Conservation (phyloP, 35 echinoderm and acorn worm species). For the Diadema setosum region DNA sequence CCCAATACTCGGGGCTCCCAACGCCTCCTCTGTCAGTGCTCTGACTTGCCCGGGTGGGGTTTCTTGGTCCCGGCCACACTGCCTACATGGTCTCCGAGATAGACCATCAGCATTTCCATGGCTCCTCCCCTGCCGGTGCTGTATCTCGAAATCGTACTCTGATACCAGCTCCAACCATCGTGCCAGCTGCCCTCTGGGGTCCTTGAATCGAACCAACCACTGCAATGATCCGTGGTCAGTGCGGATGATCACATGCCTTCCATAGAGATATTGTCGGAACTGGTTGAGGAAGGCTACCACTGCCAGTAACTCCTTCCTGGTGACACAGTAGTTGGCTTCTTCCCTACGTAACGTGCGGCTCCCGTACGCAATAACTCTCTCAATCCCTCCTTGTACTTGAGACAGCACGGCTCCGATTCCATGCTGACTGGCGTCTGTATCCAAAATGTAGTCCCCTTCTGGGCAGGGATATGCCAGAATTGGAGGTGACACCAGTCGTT, state of each 20-base stretch:
- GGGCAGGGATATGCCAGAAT: neutral
- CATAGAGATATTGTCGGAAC: constrained; percentile 42
- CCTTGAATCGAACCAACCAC: constrained; percentile 11
- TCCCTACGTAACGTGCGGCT: neutral
- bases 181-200: neutral
- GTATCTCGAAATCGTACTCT: constrained; percentile 6
- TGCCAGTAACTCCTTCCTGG: constrained; percentile 19
- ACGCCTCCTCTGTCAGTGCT: too few relatives aligned
- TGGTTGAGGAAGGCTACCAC: constrained; percentile 1
- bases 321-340: constrained; percentile 40
- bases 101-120: constrained; percentile 36
- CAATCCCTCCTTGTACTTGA: neutral
- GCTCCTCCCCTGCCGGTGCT: neutral
- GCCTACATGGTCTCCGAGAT: constrained; percentile 22
- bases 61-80: neutral
- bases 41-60: neutral
- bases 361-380: neutral
- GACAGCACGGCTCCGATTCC: constrained; percentile 19
- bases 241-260: neutral
- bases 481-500: neutral
- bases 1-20: neutral
- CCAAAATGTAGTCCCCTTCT: neutral
- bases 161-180: neutral
- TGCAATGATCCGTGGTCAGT: constrained; percentile 26
- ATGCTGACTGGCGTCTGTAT: constrained; percentile 19